These are phyloP conservation scores for Polyodon spathula DNA, from an alignment of 2,113 vertebrate species.

Conservation along the genomic window DNA sequence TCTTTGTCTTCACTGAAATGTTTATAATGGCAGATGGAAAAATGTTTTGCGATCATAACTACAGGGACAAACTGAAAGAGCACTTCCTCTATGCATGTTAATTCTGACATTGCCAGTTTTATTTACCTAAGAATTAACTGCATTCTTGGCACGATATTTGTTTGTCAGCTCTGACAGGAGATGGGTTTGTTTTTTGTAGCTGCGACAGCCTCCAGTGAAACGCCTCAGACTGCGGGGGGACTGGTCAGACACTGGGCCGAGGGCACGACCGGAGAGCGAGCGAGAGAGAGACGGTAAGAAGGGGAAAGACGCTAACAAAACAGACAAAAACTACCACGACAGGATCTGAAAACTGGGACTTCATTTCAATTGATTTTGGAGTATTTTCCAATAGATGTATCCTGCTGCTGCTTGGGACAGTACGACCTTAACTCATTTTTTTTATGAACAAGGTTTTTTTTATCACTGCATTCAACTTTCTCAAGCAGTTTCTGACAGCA, in stretches of 20 bases:
- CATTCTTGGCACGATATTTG: no score
- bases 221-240: conserved; percentile 87
- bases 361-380: no score
- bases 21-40: conserved; percentile 3
- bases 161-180: conserved; percentile 5
- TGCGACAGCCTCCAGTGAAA: conserved; percentile 90
- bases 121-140: no score
- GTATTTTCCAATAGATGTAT: no score
- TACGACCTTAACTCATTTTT: no score
- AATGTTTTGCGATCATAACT: neutral
- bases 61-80: neutral
- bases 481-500: no score
- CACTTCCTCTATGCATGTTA: neutral
- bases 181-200: conserved; percentile 46
- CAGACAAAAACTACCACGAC: neutral
- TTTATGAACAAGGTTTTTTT: no score
- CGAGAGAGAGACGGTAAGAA: conserved; percentile 86
- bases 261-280: conserved; percentile 93
- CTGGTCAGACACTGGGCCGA: conserved; percentile 96
- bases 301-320: neutral
- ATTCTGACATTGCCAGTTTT: conserved; percentile 7
- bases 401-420: no score
- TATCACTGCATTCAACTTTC: no score
- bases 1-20: neutral
- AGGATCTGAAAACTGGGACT: no score